Percentiles rank a stretch among this genome's conserved stretches.
Evolutionary conservation across 2,888 invertebrate genomes (phyloP).

Genomic region (Andrena praecox): DNA sequence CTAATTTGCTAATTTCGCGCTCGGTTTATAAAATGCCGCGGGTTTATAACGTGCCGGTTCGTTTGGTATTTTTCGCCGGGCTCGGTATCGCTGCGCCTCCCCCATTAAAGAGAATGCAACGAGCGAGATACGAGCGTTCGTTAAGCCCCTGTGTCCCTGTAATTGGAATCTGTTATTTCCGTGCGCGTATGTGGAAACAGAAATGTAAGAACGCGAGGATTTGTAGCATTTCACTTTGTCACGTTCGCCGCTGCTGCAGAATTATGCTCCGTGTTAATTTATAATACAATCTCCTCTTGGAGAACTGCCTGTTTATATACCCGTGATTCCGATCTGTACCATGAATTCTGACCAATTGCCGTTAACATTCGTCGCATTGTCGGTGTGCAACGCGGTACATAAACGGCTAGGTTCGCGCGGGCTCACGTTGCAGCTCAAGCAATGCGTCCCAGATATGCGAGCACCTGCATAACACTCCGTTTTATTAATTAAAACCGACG

Average conservation of each 20-base stretch:
- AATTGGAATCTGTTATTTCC: too few relatives aligned
- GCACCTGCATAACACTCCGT: constrained; percentile 36
- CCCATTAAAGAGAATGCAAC: neutral
- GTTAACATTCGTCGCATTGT: neutral
- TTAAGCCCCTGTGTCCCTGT: too few relatives aligned
- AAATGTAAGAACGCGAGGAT: too few relatives aligned
- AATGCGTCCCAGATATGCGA: constrained; percentile 49
- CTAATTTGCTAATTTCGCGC: constrained; percentile 11
- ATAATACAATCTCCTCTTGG: neutral
- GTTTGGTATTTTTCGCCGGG: neutral
- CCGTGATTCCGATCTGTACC: too few relatives aligned
- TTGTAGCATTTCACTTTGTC: too few relatives aligned
- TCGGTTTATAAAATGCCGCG: neutral
- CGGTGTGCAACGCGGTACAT: neutral
- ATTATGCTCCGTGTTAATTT: too few relatives aligned
- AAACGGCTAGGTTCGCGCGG: constrained; percentile 8
- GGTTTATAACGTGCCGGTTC: neutral
- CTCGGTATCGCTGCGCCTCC: neutral
- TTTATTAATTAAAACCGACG: constrained; percentile 53
- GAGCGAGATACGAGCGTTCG: too few relatives aligned
- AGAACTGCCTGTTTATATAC: too few relatives aligned
- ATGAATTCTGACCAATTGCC: neutral
- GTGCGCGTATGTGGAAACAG: too few relatives aligned
- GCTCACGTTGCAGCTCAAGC: constrained; percentile 43
- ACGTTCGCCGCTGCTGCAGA: too few relatives aligned